Evolutionary conservation across 2,113 vertebrate genomes (phyloP).

Genomic region (Oncorhynchus kisutch): DNA sequence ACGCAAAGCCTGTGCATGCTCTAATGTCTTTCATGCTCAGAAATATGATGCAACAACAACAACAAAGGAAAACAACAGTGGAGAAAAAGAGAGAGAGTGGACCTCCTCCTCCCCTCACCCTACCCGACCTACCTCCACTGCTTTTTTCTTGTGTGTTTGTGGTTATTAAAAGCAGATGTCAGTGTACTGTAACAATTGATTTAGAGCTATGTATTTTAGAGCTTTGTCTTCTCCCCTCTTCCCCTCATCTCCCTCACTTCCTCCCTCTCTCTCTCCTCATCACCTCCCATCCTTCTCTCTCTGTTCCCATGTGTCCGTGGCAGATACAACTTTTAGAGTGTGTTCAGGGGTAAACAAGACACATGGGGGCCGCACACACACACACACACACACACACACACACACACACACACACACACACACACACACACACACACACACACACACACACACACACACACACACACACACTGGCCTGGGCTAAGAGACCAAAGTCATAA

Average conservation of each 20-base stretch:
- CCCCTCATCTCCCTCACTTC: not conserved
- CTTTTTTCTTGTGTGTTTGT: slow-evolving; percentile 15
- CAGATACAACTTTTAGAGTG: slow-evolving; percentile 47
- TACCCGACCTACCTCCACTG: not conserved
- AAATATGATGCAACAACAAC: slow-evolving; percentile 34
- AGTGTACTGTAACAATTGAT: slow-evolving; percentile 26
- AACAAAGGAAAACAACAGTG: slow-evolving; percentile 8
- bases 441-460: no score
- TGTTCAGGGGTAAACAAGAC: slow-evolving; percentile 34
- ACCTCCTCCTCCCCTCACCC: not conserved
- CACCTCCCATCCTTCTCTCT: slow-evolving; percentile 12
- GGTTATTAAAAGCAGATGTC: slow-evolving; percentile 26
- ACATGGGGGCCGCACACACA: slow-evolving; percentile 61
- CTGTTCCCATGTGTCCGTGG: slow-evolving; percentile 14
- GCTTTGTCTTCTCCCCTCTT: not conserved
- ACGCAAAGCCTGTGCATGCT: slow-evolving; percentile 15
- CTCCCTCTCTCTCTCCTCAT: not conserved
- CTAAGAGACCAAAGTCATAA: slow-evolving; percentile 43
- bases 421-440: no score
- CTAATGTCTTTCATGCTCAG: slow-evolving; percentile 30
- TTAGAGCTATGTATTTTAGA: slow-evolving; percentile 8
- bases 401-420: no score
- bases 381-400: not conserved
- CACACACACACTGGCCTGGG: not conserved
- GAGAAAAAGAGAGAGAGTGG: slow-evolving; percentile 10